Conservation (phyloP, 2,797 vertebrate species). For the Rhinatrema bivittatum region DNA sequence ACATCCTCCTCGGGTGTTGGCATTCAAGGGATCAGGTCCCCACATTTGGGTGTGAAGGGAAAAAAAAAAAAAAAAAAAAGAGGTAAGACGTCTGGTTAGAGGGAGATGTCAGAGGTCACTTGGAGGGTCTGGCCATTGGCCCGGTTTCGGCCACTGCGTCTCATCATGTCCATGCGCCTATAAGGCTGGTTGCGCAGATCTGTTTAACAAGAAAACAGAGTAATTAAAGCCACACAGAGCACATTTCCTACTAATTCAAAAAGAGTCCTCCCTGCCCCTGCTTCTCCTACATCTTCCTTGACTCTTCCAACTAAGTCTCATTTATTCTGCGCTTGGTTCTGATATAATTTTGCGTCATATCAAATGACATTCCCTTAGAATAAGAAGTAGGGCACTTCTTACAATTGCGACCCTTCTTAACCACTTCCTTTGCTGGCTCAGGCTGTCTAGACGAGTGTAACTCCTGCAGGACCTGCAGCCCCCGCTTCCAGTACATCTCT, state of each 20-base stretch:
- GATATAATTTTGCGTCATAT: no score
- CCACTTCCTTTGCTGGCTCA: not conserved
- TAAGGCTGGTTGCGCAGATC: slow-evolving; percentile 88
- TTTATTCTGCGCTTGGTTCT: not conserved
- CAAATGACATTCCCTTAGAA: no score
- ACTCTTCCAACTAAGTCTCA: no score
- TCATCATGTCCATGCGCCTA: slow-evolving; percentile 67
- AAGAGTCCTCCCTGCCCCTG: no score
- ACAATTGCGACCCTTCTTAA: no score
- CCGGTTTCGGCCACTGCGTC: slow-evolving; percentile 73
- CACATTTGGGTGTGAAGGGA: no score
- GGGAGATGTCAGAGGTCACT: slow-evolving; percentile 71
- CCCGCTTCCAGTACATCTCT: not conserved
- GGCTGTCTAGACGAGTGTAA: not conserved
- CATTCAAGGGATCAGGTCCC: no score
- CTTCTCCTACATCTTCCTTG: not conserved
- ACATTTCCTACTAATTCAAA: no score
- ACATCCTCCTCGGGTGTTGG: no score
- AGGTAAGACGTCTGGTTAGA: slow-evolving; percentile 47
- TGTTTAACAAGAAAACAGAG: slow-evolving; percentile 23
- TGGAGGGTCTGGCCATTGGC: slow-evolving; percentile 65
- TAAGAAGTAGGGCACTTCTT: no score
- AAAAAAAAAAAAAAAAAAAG: no score
- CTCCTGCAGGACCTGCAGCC: not conserved
- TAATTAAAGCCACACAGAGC: not conserved